Conservation (phyloP, 1,140 invertebrate species). For the Apocrypta bakeri region DNA sequence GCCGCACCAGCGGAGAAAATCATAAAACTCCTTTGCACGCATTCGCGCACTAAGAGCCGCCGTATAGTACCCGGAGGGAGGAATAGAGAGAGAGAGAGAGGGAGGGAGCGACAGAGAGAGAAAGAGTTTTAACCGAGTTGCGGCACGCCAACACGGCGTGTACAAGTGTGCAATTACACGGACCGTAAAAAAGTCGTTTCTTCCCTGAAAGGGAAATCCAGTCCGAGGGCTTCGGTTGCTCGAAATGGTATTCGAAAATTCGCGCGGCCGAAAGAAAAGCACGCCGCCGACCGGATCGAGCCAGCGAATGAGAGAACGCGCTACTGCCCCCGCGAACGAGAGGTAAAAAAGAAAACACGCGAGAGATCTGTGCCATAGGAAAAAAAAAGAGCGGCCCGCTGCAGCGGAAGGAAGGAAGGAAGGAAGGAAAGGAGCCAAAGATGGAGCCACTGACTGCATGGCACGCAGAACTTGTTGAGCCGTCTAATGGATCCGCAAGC, state of each 20-base stretch:
- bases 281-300: not conserved
- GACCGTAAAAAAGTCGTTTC: conserved; percentile 29
- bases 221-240: not conserved
- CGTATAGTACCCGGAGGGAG: not conserved
- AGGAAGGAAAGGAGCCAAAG: conserved; percentile 46
- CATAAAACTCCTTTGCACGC: conserved; percentile 25
- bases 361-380: not conserved
- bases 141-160: not conserved
- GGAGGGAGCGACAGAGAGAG: too few species aligned
- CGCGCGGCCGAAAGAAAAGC: not conserved
- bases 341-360: not conserved
- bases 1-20: not conserved
- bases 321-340: not conserved
- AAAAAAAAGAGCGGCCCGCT: not conserved
- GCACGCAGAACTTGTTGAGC: conserved; percentile 62
- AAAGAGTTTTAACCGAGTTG: not conserved
- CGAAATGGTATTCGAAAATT: conserved; percentile 24
- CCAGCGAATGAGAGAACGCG: not conserved
- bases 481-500: conserved; percentile 62
- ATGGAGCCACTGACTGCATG: conserved; percentile 38
- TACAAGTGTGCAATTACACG: conserved; percentile 35
- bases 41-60: not conserved
- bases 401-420: conserved; percentile 22
- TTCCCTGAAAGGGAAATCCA: conserved; percentile 13
- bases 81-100: too few species aligned